Evolutionary conservation across 2,888 invertebrate genomes (phyloP).

Genomic region (Callyntrura guangdongensis): DNA sequence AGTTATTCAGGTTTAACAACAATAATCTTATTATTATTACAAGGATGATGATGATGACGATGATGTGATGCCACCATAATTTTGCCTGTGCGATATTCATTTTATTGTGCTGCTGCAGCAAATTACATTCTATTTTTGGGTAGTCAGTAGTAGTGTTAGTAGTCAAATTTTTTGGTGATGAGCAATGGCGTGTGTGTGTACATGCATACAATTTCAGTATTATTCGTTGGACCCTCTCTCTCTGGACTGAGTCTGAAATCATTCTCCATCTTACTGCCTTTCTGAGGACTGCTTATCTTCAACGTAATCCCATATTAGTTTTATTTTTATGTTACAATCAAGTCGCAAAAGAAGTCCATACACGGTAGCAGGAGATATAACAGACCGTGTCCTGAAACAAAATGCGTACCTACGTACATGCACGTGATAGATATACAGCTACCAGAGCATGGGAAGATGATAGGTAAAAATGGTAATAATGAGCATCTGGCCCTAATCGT

Average conservation of each 20-base stretch:
- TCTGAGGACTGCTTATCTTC: constrained; percentile 17
- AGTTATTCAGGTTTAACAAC: constrained; percentile 23
- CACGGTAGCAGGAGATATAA: neutral
- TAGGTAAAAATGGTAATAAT: constrained; percentile 30
- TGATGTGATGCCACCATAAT: constrained; percentile 16
- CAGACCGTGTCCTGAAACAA: neutral
- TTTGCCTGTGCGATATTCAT: neutral
- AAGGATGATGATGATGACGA: too few species aligned
- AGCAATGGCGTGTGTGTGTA: neutral
- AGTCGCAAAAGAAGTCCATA: neutral
- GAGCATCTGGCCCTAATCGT: constrained; percentile 54
- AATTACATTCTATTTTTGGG: neutral
- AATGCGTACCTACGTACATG: neutral
- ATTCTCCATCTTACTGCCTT: neutral
- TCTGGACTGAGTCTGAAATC: constrained; percentile 22
- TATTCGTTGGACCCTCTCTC: neutral
- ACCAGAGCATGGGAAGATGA: constrained; percentile 9
- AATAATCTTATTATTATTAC: constrained; percentile 7
- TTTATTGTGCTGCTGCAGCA: neutral
- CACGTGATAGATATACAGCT: neutral
- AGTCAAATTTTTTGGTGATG: constrained; percentile 35
- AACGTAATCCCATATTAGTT: constrained; percentile 26
- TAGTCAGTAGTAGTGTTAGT: constrained; percentile 5
- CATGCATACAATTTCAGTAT: constrained; percentile 17
- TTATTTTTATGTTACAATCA: neutral